phyloP scores from a whole-genome alignment of 2,113 vertebrate species.

The Seriola quinqueradiata region DNA sequence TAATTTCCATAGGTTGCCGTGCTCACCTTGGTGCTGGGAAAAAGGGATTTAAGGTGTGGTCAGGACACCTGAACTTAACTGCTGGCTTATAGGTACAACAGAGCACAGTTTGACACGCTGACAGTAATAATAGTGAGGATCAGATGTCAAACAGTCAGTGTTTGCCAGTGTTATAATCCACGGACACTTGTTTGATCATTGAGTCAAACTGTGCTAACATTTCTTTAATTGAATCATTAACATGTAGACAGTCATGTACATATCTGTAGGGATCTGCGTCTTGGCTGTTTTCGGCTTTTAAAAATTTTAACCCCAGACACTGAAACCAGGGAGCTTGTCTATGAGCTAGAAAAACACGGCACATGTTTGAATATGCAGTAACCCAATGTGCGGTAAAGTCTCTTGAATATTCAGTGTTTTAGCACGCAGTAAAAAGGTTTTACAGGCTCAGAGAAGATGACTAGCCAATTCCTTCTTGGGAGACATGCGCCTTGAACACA shows the following conservation, averaged over 20 bases:
- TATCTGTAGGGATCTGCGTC: neutral
- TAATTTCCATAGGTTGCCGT: neutral
- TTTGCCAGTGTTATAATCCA: neutral
- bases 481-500: neutral
- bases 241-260: neutral
- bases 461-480: neutral
- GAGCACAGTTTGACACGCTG: too few species aligned
- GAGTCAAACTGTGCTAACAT: neutral
- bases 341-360: conserved; percentile 1
- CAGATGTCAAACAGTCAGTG: neutral
- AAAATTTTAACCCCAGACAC: neutral
- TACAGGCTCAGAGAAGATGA: conserved; percentile 15
- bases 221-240: neutral
- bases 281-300: neutral
- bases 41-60: too few species aligned
- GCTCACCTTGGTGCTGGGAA: neutral
- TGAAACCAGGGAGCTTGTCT: neutral
- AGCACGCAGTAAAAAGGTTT: conserved; percentile 22
- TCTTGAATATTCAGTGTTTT: conserved; percentile 47
- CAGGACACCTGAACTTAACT: too few species aligned
- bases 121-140: neutral
- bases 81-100: too few species aligned
- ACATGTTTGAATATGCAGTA: conserved; percentile 35
- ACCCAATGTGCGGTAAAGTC: conserved; percentile 10
- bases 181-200: too few species aligned